A percentile compares a stretch with the other conserved stretches of the same genome.
These are phyloP conservation scores for Dromiciops gliroides DNA, from an alignment of 2,113 vertebrate genomes.

Conservation along the genomic window DNA sequence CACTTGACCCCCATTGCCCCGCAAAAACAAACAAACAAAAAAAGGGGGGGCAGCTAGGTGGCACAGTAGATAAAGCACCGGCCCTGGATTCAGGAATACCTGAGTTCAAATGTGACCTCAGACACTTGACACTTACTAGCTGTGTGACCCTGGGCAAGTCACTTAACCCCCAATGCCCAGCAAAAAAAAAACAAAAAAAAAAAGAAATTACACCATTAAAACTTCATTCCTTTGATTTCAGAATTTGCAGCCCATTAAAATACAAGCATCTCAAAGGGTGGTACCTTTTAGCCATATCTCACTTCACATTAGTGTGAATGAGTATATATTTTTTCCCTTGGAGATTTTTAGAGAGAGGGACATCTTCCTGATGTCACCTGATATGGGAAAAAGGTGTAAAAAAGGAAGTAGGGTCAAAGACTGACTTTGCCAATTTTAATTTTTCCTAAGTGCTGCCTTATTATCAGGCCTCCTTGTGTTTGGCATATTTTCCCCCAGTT, in stretches of 20 bases:
- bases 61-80: no score
- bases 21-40: no score
- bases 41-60: no score
- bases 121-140: no score
- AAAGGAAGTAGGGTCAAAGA: neutral
- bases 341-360: neutral
- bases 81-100: no score
- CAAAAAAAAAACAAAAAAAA: no score
- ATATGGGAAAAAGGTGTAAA: neutral
- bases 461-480: neutral
- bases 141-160: no score
- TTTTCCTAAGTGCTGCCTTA: neutral
- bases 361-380: neutral
- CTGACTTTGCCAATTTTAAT: neutral
- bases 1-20: no score
- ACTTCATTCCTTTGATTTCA: neutral
- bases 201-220: neutral
- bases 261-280: neutral
- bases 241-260: neutral
- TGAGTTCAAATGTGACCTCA: no score
- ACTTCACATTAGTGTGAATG: neutral
- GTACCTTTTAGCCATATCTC: neutral
- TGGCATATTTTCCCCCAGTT: neutral
- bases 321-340: neutral
- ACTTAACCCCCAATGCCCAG: no score